Evolutionary conservation across 2,113 vertebrate genomes (phyloP).

Genomic region (Emydura subglobosa): DNA sequence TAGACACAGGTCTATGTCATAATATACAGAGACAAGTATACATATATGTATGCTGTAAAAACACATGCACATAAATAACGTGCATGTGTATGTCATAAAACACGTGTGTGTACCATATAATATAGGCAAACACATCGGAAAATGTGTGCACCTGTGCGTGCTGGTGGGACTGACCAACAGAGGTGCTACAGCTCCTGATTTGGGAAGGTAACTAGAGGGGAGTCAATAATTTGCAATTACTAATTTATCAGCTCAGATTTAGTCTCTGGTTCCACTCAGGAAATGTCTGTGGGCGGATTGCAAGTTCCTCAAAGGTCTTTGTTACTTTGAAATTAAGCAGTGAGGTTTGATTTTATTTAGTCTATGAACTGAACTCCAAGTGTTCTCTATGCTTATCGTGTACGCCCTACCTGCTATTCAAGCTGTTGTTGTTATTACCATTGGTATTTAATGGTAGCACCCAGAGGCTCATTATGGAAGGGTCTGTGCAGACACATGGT

Average conservation of each 20-base stretch:
- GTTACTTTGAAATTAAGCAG: not conserved
- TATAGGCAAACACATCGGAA: not conserved
- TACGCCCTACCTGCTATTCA: not conserved
- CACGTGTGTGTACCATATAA: fast-evolving
- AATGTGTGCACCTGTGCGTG: fast-evolving
- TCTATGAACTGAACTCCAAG: not conserved
- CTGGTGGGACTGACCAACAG: slow-evolving; percentile 32
- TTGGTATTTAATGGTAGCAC: not conserved
- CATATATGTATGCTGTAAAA: not conserved
- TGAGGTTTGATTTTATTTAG: fast-evolving
- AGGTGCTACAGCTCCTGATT: slow-evolving; percentile 52
- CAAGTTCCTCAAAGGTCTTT: not conserved
- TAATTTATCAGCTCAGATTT: not conserved
- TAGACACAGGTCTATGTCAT: not conserved
- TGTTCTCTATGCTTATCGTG: not conserved
- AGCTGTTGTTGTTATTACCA: not conserved
- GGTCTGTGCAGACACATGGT: not conserved
- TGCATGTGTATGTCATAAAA: not conserved
- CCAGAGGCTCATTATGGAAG: not conserved
- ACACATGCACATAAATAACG: not conserved
- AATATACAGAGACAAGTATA: not conserved
- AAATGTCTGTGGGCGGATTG: not conserved
- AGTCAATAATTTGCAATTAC: not conserved
- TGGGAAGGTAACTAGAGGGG: not conserved
- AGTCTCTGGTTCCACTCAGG: not conserved